A percentile compares a stretch with the other conserved stretches of the same genome.
Conservation (phyloP, 2,113 vertebrate genomes). For the Rhinoderma darwinii region DNA sequence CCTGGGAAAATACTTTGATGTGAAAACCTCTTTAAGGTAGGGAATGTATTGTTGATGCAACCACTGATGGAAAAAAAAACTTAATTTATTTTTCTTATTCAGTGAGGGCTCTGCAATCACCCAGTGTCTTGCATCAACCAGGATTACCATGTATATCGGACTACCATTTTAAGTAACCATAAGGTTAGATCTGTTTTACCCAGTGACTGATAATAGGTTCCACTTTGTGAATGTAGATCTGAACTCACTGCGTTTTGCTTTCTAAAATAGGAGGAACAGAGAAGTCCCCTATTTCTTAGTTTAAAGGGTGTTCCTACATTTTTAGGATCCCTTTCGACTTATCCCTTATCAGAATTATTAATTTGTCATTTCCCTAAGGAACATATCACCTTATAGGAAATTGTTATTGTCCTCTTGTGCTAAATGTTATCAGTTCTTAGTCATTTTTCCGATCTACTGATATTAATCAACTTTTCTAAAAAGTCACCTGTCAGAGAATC, state of each 20-base stretch:
- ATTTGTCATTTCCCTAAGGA: neutral
- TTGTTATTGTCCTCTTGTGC: neutral
- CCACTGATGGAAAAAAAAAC: too few relatives aligned
- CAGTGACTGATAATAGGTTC: neutral
- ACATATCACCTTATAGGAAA: neutral
- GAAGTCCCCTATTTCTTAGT: neutral
- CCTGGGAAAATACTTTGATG: too few relatives aligned
- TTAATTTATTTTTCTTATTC: too few relatives aligned
- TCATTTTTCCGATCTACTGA: constrained; percentile 2
- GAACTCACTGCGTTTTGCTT: neutral
- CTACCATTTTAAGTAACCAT: neutral
- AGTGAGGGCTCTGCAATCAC: neutral
- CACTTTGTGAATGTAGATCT: neutral
- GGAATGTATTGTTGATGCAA: too few relatives aligned
- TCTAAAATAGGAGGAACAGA: neutral
- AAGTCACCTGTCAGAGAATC: constrained; percentile 66
- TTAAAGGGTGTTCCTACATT: neutral
- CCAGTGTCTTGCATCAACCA: neutral
- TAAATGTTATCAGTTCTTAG: neutral
- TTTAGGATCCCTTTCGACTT: neutral
- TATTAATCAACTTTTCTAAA: constrained; percentile 48
- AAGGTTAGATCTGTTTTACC: neutral
- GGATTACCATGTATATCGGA: neutral
- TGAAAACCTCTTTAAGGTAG: too few relatives aligned
- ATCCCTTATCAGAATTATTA: neutral